Evolutionary conservation across 1,140 invertebrate species (phyloP), one percentile per base, ranked within the genome.

Genomic region (Cydia pomonella): DNA sequence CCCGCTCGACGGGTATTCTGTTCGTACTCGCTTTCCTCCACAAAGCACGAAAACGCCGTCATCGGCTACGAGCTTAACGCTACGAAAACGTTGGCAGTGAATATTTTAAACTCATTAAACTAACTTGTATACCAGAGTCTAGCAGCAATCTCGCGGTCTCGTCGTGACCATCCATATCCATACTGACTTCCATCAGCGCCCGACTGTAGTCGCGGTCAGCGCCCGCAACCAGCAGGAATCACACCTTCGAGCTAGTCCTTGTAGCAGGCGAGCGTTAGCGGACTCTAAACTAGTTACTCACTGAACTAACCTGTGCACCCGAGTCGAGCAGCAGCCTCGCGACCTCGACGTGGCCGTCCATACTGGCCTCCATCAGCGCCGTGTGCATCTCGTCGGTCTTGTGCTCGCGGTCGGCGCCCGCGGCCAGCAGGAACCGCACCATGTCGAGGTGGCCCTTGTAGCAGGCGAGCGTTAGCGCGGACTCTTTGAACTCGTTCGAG

Each of bases 341-440:
- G 27, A 99, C 98, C 93, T 99, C 98, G 0, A 99, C 96, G 92
- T 99, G 99, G 2, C 99, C 99, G 94, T 99, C 99, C 99, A 99
- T 99, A 38, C 98, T 99, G 25, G 99, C 99, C 93, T 99, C 99
- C 98, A 99, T 99, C 2, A 99, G 93, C 27, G 99, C 99, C 1
- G 99, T 99, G 93, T 99, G 99, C 98, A 99, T 99, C 94, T 99
- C 99, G 93, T 99, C 98, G 0, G 98, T 99, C 94, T 99, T 99
- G 94, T 99, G 98, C 93, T 99, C 98, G 93, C 98, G 96, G 92
- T 99, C 97, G 25, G 98, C 98, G 79, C 98, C 98, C 81, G 97
- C 97, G 82, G 98, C 97, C 72, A 99, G 91, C 75, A 99, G 94
- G 90, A 98, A 98, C 74, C 98, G 95, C n/a, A 99, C 98, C 97